Conservation (phyloP, 2,113 vertebrate genomes). For the Erythrocercus mccallii region DNA sequence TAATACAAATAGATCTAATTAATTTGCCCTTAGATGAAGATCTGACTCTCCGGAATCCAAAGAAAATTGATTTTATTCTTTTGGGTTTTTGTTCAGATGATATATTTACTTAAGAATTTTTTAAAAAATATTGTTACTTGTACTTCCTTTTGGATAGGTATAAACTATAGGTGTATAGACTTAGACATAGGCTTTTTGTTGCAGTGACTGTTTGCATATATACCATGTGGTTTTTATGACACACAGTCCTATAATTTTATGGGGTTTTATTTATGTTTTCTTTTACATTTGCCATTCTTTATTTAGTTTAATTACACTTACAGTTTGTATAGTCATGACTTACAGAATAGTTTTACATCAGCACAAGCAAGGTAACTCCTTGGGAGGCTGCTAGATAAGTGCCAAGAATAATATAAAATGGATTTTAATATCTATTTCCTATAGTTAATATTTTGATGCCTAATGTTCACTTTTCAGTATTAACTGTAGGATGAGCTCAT, state of each 20-base stretch:
- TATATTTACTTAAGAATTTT: background rate
- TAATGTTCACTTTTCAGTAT: background rate
- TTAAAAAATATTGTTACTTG: background rate
- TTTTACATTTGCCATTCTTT: background rate
- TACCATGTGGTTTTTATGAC: background rate
- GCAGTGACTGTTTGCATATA: background rate
- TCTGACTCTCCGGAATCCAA: background rate
- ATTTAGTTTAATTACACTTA: background rate
- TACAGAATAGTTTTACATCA: background rate
- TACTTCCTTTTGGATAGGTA: background rate
- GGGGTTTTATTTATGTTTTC: background rate
- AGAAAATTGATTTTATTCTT: background rate
- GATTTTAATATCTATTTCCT: background rate
- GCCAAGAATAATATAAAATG: background rate
- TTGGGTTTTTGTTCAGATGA: background rate
- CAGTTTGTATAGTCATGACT: background rate
- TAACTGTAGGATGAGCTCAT: background rate
- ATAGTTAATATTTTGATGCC: background rate
- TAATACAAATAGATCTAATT: background rate
- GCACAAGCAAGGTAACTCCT: background rate
- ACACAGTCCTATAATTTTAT: background rate
- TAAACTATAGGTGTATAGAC: background rate
- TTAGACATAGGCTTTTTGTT: background rate
- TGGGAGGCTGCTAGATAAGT: background rate
- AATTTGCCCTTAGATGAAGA: background rate